Conservation (phyloP, 2,888 invertebrate species). For the Scotopteryx bipunctaria region DNA sequence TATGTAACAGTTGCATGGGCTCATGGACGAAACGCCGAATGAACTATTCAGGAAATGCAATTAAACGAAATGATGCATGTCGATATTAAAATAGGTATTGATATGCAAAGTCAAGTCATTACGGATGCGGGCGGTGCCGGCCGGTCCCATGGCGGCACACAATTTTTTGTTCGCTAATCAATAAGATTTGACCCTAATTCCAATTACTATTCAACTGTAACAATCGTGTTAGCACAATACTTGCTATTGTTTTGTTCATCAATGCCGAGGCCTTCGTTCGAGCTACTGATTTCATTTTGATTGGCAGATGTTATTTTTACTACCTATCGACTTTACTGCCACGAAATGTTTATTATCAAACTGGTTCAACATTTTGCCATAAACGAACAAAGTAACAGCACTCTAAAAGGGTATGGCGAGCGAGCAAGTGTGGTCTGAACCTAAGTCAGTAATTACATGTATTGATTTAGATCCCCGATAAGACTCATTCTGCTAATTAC, state of each 20-base stretch:
- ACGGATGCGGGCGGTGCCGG: conserved; percentile 64
- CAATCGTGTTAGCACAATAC: conserved; percentile 61
- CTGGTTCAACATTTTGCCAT: conserved; percentile 22
- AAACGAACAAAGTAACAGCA: conserved; percentile 45
- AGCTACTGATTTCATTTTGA: conserved; percentile 20
- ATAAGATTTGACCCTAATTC: conserved; percentile 72
- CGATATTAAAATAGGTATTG: conserved; percentile 79
- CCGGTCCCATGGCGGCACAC: conserved; percentile 70
- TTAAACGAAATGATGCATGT: conserved; percentile 80
- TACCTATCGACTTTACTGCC: background rate
- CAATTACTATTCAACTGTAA: conserved; percentile 66
- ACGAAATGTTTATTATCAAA: conserved; percentile 2
- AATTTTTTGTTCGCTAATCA: conserved; percentile 75
- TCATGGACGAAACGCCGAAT: conserved; percentile 48
- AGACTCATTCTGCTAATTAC: conserved; percentile 80
- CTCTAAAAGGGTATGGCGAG: conserved; percentile 47
- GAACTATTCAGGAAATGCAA: conserved; percentile 73
- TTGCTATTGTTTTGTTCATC: conserved; percentile 49
- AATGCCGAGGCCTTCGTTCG: conserved; percentile 21
- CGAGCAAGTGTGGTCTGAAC: conserved; percentile 56
- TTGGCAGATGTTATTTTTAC: conserved; percentile 19
- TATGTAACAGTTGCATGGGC: conserved; percentile 55
- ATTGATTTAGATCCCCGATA: conserved; percentile 79
- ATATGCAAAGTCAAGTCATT: conserved; percentile 76
- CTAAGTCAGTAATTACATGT: conserved; percentile 75